Evolutionary conservation across 1,140 invertebrate species (phyloP).

Genomic region (Leptinotarsa defecta): DNA sequence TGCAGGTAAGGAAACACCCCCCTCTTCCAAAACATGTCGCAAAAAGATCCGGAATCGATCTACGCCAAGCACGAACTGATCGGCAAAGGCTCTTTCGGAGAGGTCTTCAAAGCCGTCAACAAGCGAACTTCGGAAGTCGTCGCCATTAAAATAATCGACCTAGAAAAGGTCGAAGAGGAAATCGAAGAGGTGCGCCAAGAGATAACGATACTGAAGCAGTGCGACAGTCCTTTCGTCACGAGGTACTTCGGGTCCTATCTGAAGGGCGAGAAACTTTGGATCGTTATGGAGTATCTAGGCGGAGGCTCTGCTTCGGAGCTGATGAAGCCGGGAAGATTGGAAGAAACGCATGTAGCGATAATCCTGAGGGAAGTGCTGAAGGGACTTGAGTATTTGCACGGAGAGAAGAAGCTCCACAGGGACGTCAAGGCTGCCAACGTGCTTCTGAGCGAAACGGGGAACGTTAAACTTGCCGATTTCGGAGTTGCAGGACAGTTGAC

Average conservation of each 20-base stretch:
- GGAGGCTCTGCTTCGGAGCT: conserved; percentile 97
- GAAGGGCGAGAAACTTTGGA: conserved; percentile 99
- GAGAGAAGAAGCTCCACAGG: conserved; percentile 95
- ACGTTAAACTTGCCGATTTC: conserved; percentile 97
- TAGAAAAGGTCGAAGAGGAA: conserved; percentile 18
- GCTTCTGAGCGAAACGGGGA: conserved; percentile 95
- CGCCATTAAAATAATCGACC: conserved; percentile 19
- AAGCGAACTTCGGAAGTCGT: conserved; percentile 10
- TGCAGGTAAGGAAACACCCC: not conserved
- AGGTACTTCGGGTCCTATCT: conserved; percentile 40
- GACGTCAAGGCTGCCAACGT: conserved; percentile 99
- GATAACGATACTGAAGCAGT: conserved; percentile 7
- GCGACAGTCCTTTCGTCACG: conserved; percentile 9
- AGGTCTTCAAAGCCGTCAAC: conserved; percentile 16
- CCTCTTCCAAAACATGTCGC: not conserved
- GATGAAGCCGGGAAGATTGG: conserved; percentile 98
- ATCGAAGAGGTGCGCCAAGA: conserved; percentile 14
- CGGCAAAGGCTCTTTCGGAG: conserved; percentile 15
- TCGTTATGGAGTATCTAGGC: conserved; percentile 99
- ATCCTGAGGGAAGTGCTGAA: conserved; percentile 97
- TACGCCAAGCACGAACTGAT: conserved; percentile 16
- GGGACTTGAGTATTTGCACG: conserved; percentile 98
- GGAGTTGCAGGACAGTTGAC: conserved; percentile 96
- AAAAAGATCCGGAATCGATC: not conserved
- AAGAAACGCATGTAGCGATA: conserved; percentile 99